Evolutionary conservation across 2,797 vertebrate genomes (phyloP), one percentile per base, ranked within the genome.

Genomic region (Lepidocolaptes lacrymiger): DNA sequence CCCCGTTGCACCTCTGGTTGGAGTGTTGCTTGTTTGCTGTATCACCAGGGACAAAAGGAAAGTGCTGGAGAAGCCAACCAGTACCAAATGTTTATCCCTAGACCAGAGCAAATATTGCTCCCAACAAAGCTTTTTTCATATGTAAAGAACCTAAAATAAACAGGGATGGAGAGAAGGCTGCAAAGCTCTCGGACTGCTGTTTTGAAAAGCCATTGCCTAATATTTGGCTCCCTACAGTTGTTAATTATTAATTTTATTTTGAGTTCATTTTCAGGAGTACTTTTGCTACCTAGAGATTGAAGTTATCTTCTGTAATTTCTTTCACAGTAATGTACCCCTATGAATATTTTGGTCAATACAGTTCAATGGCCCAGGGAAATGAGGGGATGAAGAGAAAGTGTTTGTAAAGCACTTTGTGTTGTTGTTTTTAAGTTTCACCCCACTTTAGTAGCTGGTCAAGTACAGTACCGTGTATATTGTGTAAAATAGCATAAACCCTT

Each of bases 31-130:
- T 67, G 3, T 68, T 76, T 66, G 71, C 83, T 62, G 4, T 61
- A 18, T 88, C 34, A 3, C 17, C 23, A 14, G 52, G 72, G 52
- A 89, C 88, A 91, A 81, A 91, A 94, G 72, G 92, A 95, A 96
- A 62, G 48, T 76, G 26, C 89, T 93, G 18, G 94, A 94, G 86
- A 83, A 87, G 49, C 66, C 12, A 20, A 46, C 10, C 51, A 26
- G 62, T 15, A 26, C 37, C 85, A 39, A 37, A 2, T n/a, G 55
- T 51, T 84, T 73, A 46, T 78, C 27, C 71, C 80, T 59, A 30
- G 56, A 12, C 28, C 34, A 54, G 64, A 69, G 64, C 64, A 78
- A 87, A 43, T 32, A 7, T 14, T 75, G 58, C 58, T 81, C 77
- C 76, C 52, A 85, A 49, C 61, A 54, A 66, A 91, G 69, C 48